phyloP scores from a whole-genome alignment of 1,140 invertebrate genomes.

The Popillia japonica region DNA sequence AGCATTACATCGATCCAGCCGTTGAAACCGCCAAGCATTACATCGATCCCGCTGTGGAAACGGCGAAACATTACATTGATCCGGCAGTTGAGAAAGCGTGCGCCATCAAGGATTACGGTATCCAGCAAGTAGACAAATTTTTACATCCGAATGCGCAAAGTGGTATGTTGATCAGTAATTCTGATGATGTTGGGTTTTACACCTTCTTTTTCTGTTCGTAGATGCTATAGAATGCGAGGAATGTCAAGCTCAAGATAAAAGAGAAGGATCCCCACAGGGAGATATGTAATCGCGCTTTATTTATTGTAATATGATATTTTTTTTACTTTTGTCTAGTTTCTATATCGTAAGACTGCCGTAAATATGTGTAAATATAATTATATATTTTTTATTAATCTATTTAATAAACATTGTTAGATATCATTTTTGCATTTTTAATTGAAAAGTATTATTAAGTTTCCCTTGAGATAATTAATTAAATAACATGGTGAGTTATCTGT shows the following conservation, averaged over 20 bases:
- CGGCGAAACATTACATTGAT: too few species aligned
- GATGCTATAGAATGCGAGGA: background rate
- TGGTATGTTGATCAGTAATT: background rate
- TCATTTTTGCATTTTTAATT: background rate
- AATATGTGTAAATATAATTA: constrained; percentile 28
- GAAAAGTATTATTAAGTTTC: too few species aligned
- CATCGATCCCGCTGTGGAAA: too few species aligned
- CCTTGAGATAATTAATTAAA: too few species aligned
- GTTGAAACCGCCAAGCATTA: too few species aligned
- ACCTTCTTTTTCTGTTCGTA: background rate
- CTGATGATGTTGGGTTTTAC: background rate
- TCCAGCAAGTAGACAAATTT: constrained; percentile 46
- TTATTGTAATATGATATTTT: constrained; percentile 1
- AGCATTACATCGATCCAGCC: constrained; percentile 23
- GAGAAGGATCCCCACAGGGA: background rate
- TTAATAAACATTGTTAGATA: constrained; percentile 29
- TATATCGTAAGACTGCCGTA: constrained; percentile 18
- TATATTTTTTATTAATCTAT: constrained; percentile 30
- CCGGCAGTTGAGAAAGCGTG: constrained; percentile 47
- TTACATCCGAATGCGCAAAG: constrained; percentile 33
- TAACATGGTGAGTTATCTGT: too few species aligned
- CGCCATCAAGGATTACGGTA: constrained; percentile 45
- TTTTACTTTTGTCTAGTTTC: background rate
- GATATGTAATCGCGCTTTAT: background rate
- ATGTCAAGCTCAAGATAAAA: background rate